These are phyloP conservation scores for Mythimna albipuncta DNA, from an alignment of 2,888 invertebrate genomes.

Conservation along the genomic window DNA sequence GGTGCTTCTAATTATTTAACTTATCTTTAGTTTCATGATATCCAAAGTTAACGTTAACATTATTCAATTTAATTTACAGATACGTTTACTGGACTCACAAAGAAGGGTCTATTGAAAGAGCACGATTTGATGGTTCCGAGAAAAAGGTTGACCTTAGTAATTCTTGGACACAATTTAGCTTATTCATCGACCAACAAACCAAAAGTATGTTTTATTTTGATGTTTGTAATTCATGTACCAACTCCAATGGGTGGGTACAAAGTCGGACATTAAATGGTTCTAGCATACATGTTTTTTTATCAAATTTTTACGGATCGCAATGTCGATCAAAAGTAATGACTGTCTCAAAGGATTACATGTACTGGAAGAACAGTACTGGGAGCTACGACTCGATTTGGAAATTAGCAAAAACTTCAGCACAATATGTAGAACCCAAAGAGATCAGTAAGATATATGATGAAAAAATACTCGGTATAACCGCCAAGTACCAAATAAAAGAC, in stretches of 20 bases:
- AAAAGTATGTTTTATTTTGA: constrained; percentile 95
- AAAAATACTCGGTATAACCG: constrained; percentile 78
- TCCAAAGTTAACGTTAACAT: neutral
- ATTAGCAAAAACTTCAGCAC: accelerated
- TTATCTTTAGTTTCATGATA: neutral
- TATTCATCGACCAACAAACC: constrained; percentile 93
- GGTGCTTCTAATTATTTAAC: too few species aligned
- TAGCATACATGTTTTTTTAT: too few species aligned
- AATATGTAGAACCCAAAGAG: accelerated
- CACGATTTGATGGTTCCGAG: constrained; percentile 93
- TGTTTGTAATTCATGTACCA: constrained; percentile 64
- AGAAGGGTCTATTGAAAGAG: constrained; percentile 94
- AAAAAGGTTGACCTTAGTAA: constrained; percentile 80
- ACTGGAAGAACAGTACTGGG: constrained; percentile 93
- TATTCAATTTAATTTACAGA: constrained; percentile 81
- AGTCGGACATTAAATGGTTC: too few species aligned
- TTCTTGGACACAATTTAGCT: constrained; percentile 93
- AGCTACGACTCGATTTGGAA: neutral
- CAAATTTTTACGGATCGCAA: too few species aligned
- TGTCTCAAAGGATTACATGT: constrained; percentile 93
- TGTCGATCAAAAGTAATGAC: constrained; percentile 92
- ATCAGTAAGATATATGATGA: constrained; percentile 58
- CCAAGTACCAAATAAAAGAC: constrained; percentile 80
- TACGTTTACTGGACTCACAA: constrained; percentile 96
- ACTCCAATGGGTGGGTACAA: too few species aligned